These are phyloP conservation scores for Fragum whitleyi DNA, from an alignment of 2,888 invertebrate species.

Conservation along the genomic window DNA sequence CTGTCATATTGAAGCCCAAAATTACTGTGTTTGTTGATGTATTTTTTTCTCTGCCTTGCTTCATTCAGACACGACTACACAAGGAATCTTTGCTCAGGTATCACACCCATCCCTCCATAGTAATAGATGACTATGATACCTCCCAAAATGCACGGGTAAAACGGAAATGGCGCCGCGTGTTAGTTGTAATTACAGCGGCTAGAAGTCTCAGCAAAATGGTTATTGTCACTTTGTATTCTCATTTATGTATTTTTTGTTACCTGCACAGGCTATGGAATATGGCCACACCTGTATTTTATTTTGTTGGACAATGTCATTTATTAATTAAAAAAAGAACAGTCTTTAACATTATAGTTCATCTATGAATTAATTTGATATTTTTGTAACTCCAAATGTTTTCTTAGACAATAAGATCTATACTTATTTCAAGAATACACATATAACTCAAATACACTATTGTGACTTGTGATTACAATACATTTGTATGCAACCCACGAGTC, in stretches of 20 bases:
- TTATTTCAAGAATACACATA: too few species aligned
- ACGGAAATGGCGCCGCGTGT: slow-evolving; percentile 14
- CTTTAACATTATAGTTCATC: too few species aligned
- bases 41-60: background rate
- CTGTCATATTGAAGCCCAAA: too few species aligned
- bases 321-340: too few species aligned
- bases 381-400: too few species aligned
- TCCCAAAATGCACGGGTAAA: slow-evolving; percentile 6
- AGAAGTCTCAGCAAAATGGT: slow-evolving; percentile 27
- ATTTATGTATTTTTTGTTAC: background rate
- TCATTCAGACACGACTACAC: slow-evolving; percentile 16
- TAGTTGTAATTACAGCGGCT: slow-evolving; percentile 12
- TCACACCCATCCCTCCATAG: slow-evolving; percentile 29
- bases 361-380: too few species aligned
- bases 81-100: slow-evolving; percentile 15
- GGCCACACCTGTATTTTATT: background rate
- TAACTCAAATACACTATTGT: too few species aligned
- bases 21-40: too few species aligned
- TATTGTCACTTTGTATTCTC: slow-evolving; percentile 4
- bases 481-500: too few species aligned
- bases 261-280: background rate
- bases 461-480: too few species aligned
- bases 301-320: too few species aligned
- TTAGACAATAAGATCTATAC: too few species aligned
- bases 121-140: slow-evolving; percentile 30